Evolutionary conservation across 2,888 invertebrate genomes (phyloP).

Genomic region (Carterocephalus palaemon): DNA sequence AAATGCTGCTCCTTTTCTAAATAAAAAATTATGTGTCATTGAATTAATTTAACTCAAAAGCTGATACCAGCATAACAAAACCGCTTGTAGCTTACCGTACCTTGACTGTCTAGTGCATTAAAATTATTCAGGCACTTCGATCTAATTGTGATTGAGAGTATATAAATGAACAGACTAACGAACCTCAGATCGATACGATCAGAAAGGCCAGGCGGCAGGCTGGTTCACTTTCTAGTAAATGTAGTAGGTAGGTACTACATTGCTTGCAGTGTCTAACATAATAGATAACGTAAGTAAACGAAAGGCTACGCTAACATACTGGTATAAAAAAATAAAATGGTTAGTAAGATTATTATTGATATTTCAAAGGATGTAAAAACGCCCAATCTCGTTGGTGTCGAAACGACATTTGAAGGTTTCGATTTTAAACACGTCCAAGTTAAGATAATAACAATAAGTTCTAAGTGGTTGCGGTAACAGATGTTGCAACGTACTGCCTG

Average conservation of each 20-base stretch:
- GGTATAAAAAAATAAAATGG: slow-evolving; percentile 12
- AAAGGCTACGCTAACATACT: slow-evolving; percentile 11
- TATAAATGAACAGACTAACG: slow-evolving; percentile 65
- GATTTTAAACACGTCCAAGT: slow-evolving; percentile 16
- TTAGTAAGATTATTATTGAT: no score
- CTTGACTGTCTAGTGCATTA: slow-evolving; percentile 6
- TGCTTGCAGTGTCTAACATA: slow-evolving; percentile 60
- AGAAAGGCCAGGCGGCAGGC: slow-evolving; percentile 59
- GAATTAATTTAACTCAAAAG: no score
- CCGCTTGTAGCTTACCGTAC: no score
- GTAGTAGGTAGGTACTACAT: slow-evolving; percentile 49
- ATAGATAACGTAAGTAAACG: slow-evolving; percentile 16
- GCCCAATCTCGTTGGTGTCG: slow-evolving; percentile 13
- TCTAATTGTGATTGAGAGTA: slow-evolving; percentile 62
- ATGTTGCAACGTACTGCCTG: slow-evolving; percentile 50
- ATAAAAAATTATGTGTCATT: no score
- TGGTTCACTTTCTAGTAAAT: slow-evolving; percentile 69
- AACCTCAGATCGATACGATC: slow-evolving; percentile 66
- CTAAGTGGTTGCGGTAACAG: slow-evolving; percentile 12
- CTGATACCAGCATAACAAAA: no score
- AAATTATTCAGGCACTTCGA: neutral
- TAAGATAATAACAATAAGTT: slow-evolving; percentile 17
- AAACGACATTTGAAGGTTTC: slow-evolving; percentile 16
- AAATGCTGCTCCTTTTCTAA: no score
- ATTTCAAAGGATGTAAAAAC: no score